Percentiles rank a stretch among this genome's conserved stretches.
Conservation (phyloP, 1,140 invertebrate genomes). For the Nephotettix cincticeps region DNA sequence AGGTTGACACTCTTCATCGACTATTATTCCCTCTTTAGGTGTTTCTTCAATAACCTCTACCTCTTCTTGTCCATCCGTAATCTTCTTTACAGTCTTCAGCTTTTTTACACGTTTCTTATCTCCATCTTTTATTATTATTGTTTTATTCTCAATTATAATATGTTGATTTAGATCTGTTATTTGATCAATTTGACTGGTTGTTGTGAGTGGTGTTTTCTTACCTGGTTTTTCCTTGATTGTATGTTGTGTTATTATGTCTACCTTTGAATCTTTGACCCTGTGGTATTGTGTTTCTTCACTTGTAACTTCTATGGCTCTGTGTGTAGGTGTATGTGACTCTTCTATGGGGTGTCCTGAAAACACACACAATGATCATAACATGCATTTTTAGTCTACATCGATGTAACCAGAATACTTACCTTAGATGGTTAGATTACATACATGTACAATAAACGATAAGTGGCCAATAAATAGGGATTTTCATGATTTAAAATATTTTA, state of each 20-base stretch:
- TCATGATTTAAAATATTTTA: too few relatives aligned
- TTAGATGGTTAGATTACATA: too few relatives aligned
- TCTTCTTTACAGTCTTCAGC: slow-evolving; percentile 42
- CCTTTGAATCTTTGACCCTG: slow-evolving; percentile 13
- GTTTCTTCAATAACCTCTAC: slow-evolving; percentile 25
- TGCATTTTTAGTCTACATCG: too few relatives aligned
- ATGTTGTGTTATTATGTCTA: slow-evolving; percentile 7
- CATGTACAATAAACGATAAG: too few relatives aligned
- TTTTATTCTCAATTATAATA: background rate
- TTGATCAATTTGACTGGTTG: slow-evolving; percentile 12
- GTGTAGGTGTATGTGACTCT: slow-evolving; percentile 47
- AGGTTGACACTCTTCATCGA: slow-evolving; percentile 17
- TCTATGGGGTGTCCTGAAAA: slow-evolving; percentile 17
- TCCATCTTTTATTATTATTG: slow-evolving; percentile 15
- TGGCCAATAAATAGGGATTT: too few relatives aligned
- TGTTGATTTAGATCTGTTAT: too few relatives aligned
- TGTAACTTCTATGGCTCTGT: slow-evolving; percentile 32
- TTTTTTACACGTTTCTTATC: slow-evolving; percentile 48
- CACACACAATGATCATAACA: slow-evolving; percentile 26
- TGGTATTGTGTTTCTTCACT: slow-evolving; percentile 19
- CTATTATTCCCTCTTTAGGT: slow-evolving; percentile 29
- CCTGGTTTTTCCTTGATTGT: background rate
- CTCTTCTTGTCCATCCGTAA: slow-evolving; percentile 26
- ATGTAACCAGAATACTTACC: too few relatives aligned
- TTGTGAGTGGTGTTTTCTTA: slow-evolving; percentile 15